Evolutionary conservation across 2,888 invertebrate species (phyloP).

Genomic region (Trichogramma evanescens): DNA sequence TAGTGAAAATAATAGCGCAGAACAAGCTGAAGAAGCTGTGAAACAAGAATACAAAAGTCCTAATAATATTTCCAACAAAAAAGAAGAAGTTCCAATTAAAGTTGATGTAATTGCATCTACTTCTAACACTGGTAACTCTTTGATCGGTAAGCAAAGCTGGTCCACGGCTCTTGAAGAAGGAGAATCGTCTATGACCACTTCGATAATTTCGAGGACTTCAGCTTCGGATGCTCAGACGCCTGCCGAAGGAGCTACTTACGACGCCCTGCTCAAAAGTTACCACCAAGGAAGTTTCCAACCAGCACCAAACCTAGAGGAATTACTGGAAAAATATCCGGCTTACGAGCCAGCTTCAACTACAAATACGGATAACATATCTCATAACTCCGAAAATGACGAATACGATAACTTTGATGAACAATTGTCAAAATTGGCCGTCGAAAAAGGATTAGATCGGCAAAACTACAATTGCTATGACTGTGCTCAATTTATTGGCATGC

Average conservation of each 20-base stretch:
- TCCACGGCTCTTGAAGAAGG: constrained; percentile 56
- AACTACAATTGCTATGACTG: constrained; percentile 81
- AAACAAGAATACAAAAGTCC: background rate
- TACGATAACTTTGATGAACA: constrained; percentile 53
- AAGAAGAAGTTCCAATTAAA: background rate
- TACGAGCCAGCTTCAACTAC: background rate
- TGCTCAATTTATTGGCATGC: constrained; percentile 57
- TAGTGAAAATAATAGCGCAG: background rate
- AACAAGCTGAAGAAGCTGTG: background rate
- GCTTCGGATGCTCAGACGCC: constrained; percentile 46
- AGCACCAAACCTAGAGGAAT: constrained; percentile 58
- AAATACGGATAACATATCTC: background rate
- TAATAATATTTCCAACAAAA: background rate
- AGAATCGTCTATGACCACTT: constrained; percentile 50
- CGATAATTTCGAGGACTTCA: constrained; percentile 52
- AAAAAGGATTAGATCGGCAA: constrained; percentile 77
- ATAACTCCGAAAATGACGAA: constrained; percentile 6
- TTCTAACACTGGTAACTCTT: constrained; percentile 56
- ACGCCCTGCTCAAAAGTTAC: constrained; percentile 56
- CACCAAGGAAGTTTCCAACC: constrained; percentile 48
- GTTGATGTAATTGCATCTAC: constrained; percentile 23
- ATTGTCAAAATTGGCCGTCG: constrained; percentile 62
- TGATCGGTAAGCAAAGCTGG: constrained; percentile 60
- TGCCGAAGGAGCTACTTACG: constrained; percentile 52
- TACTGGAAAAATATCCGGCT: constrained; percentile 41